Base-by-base conservation (phyloP, 2,888 invertebrate species). In the Arrhopalites spinosus region DNA sequence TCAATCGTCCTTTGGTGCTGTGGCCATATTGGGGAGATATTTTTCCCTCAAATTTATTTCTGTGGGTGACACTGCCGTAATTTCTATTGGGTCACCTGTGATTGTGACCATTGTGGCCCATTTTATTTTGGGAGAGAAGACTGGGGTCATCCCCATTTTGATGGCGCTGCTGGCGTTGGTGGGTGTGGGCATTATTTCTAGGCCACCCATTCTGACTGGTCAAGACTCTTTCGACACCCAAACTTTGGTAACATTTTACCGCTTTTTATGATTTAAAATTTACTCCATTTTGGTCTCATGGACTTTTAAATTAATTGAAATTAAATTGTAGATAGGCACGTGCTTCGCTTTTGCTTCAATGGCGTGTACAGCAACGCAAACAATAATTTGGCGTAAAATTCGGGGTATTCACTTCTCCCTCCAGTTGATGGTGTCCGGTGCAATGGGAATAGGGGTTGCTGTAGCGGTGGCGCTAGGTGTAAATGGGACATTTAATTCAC, bases 21-120 rank as follows among this genome's bases (percentile, higher is more conserved):
- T 74, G 5, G 75, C 81, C 0, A 81, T 81, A 17, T 77, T 81
- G 53, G 71, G 81, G n/a, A 75, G 81, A 25, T 82, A 81, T 66
- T 81, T 75, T 59, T 78, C 82, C 11, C 74, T 82, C 1, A 71
- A 79, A 50, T 82, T 81, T 59, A 66, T 82, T 47, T 77, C 78
- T 1, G 78, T 82, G 27, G 82, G 78, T 13, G 81, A 82, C 67
- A 79, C 81, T 0, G 66, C 78, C 1, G 81, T 81, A 1, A 81
- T 82, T 23, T 78, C 80, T 0, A 81, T 79, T 63, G 71, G 73
- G n/a, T 77, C 82, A 0, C 81, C 82, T 7, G 80, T 80, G 11
- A 63, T 82, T 2, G 81, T 81, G 11, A 79, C 81, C 0, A 77
- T 81, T 15, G 20, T 82, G 47, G 82, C 82, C 8, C 82, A 81